phyloP scores from a whole-genome alignment of 2,888 invertebrate genomes.

The Celastrina argiolus region DNA sequence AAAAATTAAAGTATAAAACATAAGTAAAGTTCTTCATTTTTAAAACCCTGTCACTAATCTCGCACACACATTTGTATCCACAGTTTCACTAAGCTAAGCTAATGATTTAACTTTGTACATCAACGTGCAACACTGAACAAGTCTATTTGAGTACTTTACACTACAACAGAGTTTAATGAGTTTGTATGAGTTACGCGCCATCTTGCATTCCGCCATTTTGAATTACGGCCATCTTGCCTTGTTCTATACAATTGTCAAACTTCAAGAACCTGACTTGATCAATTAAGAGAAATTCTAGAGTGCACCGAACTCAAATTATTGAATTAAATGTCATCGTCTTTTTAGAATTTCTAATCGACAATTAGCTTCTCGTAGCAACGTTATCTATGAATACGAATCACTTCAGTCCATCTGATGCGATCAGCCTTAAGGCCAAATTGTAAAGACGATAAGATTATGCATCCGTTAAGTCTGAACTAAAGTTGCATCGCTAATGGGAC shows the following conservation, averaged over 20 bases:
- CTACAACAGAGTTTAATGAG: conserved; percentile 29
- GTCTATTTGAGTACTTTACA: conserved; percentile 18
- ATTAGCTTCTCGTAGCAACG: background rate
- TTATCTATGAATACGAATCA: too few species aligned
- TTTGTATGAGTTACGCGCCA: conserved; percentile 18
- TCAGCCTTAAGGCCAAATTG: too few species aligned
- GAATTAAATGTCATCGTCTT: background rate
- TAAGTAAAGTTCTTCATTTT: too few species aligned
- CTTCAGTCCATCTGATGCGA: too few species aligned
- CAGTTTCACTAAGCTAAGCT: background rate
- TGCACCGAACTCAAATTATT: background rate
- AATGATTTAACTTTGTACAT: conserved; percentile 12
- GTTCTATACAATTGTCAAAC: conserved; percentile 1
- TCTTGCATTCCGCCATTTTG: background rate
- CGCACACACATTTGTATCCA: background rate
- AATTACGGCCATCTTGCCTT: background rate
- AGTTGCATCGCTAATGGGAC: too few species aligned
- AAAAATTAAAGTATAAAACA: too few species aligned
- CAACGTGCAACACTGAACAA: conserved; percentile 14
- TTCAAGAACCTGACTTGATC: background rate
- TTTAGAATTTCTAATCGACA: too few species aligned
- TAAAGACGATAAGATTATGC: too few species aligned
- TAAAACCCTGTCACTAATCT: background rate
- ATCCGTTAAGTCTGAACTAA: too few species aligned
- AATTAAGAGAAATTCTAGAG: conserved; percentile 2